phyloP scores from a whole-genome alignment of 2,113 vertebrate species.

The Perca flavescens region DNA sequence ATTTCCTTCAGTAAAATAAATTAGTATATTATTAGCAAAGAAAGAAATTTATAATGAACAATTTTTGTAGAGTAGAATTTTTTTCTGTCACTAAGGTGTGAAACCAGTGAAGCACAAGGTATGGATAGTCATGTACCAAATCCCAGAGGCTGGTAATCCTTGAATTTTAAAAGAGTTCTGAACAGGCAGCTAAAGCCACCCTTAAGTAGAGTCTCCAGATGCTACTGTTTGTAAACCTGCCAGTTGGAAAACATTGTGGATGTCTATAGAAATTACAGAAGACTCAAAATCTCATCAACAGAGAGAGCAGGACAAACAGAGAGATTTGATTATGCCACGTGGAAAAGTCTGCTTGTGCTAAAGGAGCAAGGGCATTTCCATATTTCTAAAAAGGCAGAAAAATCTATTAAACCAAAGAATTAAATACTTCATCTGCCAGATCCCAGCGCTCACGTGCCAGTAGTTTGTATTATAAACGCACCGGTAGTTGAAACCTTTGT shows the following conservation, averaged over 20 bases:
- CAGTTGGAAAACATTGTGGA: conserved; percentile 53
- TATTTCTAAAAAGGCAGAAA: conserved; percentile 58
- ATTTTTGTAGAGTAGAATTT: background rate
- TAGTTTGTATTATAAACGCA: conserved; percentile 79
- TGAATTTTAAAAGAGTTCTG: conserved; percentile 42
- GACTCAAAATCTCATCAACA: conserved; percentile 51
- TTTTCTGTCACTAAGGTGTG: background rate
- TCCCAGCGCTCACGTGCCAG: conserved; percentile 74
- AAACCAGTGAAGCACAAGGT: conserved; percentile 14
- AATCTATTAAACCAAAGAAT: conserved; percentile 74
- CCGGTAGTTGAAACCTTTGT: conserved; percentile 77
- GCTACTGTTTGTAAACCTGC: conserved; percentile 62
- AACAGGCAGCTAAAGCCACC: conserved; percentile 45
- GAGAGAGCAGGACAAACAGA: conserved; percentile 55
- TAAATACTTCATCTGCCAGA: conserved; percentile 79
- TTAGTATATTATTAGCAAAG: background rate
- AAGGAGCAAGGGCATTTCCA: conserved; percentile 56
- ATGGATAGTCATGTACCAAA: conserved; percentile 27
- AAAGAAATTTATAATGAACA: background rate
- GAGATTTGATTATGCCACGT: conserved; percentile 48
- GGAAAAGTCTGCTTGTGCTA: conserved; percentile 38
- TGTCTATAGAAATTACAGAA: conserved; percentile 44
- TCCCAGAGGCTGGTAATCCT: conserved; percentile 46
- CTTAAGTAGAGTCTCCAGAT: conserved; percentile 50
- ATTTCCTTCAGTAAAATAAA: background rate